A percentile compares a stretch with the other conserved stretches of the same genome.
Conservation (phyloP, 2,113 vertebrate species). For the Mus spicilegus region DNA sequence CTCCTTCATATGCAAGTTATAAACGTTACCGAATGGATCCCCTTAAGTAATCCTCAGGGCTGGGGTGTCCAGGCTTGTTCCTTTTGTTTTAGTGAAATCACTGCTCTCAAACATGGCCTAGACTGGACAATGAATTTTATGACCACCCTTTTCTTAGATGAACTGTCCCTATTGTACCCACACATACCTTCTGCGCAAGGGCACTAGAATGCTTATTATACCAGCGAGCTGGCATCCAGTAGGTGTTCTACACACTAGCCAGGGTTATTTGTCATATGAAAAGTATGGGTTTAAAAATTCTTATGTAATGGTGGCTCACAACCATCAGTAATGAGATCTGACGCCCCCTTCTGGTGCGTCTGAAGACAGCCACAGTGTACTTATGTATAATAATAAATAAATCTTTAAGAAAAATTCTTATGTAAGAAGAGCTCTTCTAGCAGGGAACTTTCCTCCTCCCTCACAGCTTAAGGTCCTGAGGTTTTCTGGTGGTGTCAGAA, state of each 20-base stretch:
- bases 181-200: background rate
- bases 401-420: background rate
- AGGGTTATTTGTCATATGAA: background rate
- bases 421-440: background rate
- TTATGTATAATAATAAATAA: no score
- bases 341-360: no score
- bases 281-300: background rate
- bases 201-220: no score
- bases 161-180: no score
- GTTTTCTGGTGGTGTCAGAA: background rate
- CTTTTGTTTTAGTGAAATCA: background rate
- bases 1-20: fast-evolving
- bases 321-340: no score
- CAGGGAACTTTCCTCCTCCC: background rate
- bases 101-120: background rate
- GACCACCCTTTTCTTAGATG: background rate
- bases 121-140: background rate
- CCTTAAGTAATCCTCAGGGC: background rate
- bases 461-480: fast-evolving
- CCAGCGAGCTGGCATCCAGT: background rate
- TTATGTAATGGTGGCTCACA: background rate
- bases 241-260: background rate
- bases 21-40: no score
- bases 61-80: background rate
- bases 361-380: no score